Percentiles rank a stretch among this genome's conserved stretches.
Evolutionary conservation across 2,888 invertebrate species (phyloP).

Genomic region (Homarus gammarus): DNA sequence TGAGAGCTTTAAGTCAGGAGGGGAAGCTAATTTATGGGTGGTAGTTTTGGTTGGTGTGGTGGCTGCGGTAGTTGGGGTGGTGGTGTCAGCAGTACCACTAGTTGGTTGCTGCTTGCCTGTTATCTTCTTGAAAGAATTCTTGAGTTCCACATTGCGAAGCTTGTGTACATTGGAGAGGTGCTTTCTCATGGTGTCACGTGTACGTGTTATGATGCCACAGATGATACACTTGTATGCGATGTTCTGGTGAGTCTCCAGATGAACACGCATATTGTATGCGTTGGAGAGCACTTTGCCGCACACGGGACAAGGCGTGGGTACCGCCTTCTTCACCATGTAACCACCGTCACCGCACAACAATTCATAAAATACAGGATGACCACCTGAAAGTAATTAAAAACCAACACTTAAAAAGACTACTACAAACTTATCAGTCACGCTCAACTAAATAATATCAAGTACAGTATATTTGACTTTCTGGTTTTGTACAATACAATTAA

Average conservation of each 20-base stretch:
- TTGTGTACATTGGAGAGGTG: constrained; percentile 76
- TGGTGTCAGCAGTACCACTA: constrained; percentile 63
- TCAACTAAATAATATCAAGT: constrained; percentile 66
- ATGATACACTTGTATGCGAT: constrained; percentile 76
- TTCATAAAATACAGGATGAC: constrained; percentile 76
- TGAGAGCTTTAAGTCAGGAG: constrained; percentile 58
- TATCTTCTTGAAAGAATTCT: constrained; percentile 76
- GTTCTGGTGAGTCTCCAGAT: constrained; percentile 76
- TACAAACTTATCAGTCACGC: constrained; percentile 67
- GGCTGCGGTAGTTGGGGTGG: constrained; percentile 61
- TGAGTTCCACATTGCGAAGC: constrained; percentile 75
- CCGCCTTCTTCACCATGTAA: constrained; percentile 75
- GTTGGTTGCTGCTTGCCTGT: constrained; percentile 73
- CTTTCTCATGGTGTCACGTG: constrained; percentile 76
- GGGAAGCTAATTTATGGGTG: constrained; percentile 49
- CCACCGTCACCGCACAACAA: constrained; percentile 75
- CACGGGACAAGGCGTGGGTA: constrained; percentile 76
- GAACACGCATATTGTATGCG: constrained; percentile 76
- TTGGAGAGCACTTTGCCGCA: constrained; percentile 76
- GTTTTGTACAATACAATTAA: constrained; percentile 48
- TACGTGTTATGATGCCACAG: constrained; percentile 76
- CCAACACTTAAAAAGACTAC: constrained; percentile 75
- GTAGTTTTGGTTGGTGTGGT: constrained; percentile 68
- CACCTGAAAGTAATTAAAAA: constrained; percentile 76
- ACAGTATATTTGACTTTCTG: constrained; percentile 41